These are phyloP conservation scores for Engraulis encrasicolus DNA, from an alignment of 2,113 vertebrate genomes.

Conservation along the genomic window DNA sequence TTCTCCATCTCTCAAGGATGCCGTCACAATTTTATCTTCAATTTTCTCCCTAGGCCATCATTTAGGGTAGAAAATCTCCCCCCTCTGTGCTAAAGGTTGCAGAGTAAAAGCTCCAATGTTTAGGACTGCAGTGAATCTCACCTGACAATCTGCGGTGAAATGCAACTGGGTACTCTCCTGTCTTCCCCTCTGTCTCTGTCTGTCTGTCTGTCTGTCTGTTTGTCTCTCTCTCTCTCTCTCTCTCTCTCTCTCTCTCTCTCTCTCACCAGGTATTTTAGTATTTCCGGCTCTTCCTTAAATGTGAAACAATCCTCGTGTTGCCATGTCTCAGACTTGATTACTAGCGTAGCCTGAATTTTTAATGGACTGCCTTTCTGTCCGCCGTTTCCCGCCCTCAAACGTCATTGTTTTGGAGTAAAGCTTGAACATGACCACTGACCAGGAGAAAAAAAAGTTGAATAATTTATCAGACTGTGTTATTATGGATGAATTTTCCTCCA, in stretches of 20 bases:
- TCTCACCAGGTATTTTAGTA: conserved; percentile 28
- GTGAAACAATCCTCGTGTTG: neutral
- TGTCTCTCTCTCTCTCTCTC: neutral
- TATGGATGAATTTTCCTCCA: conserved; percentile 39
- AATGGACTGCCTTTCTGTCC: neutral
- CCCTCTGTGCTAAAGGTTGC: neutral
- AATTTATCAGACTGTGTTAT: conserved; percentile 47
- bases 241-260: conserved; percentile 46
- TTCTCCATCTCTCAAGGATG: neutral
- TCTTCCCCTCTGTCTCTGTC: neutral
- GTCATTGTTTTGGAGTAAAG: conserved; percentile 7
- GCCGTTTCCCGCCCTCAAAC: neutral
- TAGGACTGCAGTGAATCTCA: neutral
- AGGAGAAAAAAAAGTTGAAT: conserved; percentile 42
- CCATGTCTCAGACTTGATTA: neutral
- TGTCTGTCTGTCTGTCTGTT: neutral
- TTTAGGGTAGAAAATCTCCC: neutral
- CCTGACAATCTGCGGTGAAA: neutral
- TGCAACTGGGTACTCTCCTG: neutral
- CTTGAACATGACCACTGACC: neutral
- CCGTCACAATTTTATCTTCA: neutral
- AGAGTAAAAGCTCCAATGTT: neutral
- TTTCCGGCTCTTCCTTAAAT: conserved; percentile 9
- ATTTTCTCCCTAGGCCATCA: neutral
- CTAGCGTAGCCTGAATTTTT: neutral